Evolutionary conservation across 2,797 vertebrate species (phyloP).

Genomic region (Halcyon smyrnensis): DNA sequence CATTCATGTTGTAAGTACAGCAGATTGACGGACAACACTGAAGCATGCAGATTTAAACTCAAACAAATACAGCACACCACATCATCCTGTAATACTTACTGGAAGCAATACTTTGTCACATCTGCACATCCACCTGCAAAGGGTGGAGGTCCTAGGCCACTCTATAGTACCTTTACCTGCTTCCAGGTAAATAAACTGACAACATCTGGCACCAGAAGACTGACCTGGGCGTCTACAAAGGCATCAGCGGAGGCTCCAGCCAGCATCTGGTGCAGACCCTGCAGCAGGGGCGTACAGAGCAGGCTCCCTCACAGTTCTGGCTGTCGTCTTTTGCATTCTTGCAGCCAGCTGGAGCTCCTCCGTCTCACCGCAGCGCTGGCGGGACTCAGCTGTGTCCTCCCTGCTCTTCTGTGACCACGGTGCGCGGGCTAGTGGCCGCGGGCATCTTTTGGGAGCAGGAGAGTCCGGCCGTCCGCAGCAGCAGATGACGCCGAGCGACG

Average conservation of each 20-base stretch:
- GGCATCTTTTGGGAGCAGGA: neutral
- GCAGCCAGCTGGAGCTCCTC: neutral
- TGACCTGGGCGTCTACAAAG: slow-evolving; percentile 18
- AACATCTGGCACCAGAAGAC: neutral
- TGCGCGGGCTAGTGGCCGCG: neutral
- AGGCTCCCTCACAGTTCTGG: neutral
- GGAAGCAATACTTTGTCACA: neutral
- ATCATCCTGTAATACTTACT: neutral
- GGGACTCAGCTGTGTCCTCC: neutral
- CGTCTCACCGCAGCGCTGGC: neutral
- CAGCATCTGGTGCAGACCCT: neutral
- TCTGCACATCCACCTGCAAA: neutral
- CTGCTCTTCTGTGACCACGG: neutral
- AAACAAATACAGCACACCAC: neutral
- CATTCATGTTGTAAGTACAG: fast-evolving
- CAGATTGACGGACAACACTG: neutral
- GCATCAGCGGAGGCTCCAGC: slow-evolving; percentile 4
- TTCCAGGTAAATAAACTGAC: neutral
- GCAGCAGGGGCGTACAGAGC: neutral
- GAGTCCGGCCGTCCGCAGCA: neutral
- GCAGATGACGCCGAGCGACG: neutral
- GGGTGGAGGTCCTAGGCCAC: neutral
- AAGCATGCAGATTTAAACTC: neutral
- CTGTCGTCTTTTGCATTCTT: slow-evolving; percentile 6
- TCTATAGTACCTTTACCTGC: neutral